Evolutionary conservation across 1,140 invertebrate species (phyloP), one percentile per base, ranked within the genome.

Genomic region (Chymomyza costata): DNA sequence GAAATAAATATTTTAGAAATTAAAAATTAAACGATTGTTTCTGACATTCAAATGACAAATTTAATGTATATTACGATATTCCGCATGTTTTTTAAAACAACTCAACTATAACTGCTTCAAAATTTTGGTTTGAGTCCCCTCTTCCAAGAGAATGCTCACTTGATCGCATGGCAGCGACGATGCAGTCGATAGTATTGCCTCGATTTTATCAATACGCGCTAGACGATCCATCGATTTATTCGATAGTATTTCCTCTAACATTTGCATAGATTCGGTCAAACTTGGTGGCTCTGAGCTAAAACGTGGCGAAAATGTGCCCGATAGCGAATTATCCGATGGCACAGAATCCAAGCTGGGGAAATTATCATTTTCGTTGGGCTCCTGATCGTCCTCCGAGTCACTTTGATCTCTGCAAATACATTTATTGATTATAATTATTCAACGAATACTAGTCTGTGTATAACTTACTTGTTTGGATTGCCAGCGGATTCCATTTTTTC

Each of bases 181-280:
- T 10, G 93, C 93, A 17, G 93, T 92, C 35, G 93, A 92, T 41
- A 96, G 86, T 61, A 95, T 93, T 18, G 93, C 93, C 87, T 95
- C 94, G 38, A 96, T 86, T 69, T 92, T 91, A 64, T 95, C 94
- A 38, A 96, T 94, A 82, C 93, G 94, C 57, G 94, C 93, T n/a
- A 95, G 87, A 63, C 92, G 89, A 83, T 95, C 93, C 89, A 95
- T 94, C 45, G 90, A 90, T 53, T 89, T 89, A 83, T 95, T 92
- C n/a, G 92, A 93, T 15, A 95, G 86, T 56, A 95, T 93, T 78
- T 94, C 92, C 83, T 95, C 93, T 76, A 96, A 89, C 89, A 95
- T 89, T 84, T 94, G 93, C 94, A 95, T 95, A 0, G 93, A 95
- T 84, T 95, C 93, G 0, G 93, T 94, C n/a, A 95, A 87, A 82